Base-by-base conservation (phyloP, 2,797 vertebrate genomes). In the Brachyrhaphis roseni region DNA sequence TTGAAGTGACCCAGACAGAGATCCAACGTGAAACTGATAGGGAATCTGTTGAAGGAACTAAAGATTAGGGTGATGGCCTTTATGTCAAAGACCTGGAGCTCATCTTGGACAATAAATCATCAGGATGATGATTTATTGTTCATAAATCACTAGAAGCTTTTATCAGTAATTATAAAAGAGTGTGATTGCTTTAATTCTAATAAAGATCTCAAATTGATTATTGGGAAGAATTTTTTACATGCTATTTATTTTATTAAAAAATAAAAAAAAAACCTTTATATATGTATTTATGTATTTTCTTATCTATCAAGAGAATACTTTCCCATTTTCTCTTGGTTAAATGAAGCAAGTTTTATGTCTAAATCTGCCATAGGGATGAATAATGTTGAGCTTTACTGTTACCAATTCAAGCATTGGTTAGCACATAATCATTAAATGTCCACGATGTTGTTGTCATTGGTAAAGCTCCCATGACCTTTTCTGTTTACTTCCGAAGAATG, bases 401-500 rank as follows among this genome's bases (percentile, higher is more conserved):
- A 13, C 26, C 34, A 11, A 8, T 77, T n/a, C 59, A 36, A 4
- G 59, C 3, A 8, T 77, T 28, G 74, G n/a, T n/a, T 34, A 59
- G 82, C n/a, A 76, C 13, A 78, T 28, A 12, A 71, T 59, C 8
- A n/a, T 34, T 66, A 18, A 59, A 41, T 75, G 15, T 53, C 73
- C 49, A 74, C 68, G 20, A 62, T 36, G 3, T 28, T 79, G 34
- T 39, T 41, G 64, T 78, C 46, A 31, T 39, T 39, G 62, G 74
- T 78, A 64, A 82, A 84, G 66, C 41, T 57, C 46, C 8, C 26
- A 51, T 77, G 72, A 81, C 59, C 81, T 82, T 83, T 77, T 74
- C 57, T 1, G 74, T 84, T 81, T 82, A 78, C 78, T 83, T 79
- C 45, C 11, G 3, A 64, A 81, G 49, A 85, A 83, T 74, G 70